Base-by-base conservation (phyloP, 2,888 invertebrate genomes). In the Hoplodrina ambigua region DNA sequence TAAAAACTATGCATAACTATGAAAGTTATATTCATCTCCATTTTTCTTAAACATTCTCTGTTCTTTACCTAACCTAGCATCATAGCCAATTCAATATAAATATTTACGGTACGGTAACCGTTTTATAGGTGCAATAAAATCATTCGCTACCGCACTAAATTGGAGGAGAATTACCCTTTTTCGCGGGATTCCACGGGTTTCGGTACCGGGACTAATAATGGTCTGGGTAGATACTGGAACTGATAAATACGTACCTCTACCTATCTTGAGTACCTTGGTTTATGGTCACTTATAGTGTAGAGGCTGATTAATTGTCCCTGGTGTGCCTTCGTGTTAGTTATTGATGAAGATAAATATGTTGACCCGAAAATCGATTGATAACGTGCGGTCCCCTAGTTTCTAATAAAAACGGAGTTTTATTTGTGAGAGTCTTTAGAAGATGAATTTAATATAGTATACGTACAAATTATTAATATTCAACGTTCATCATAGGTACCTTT, bases 91-190 rank as follows among this genome's bases (percentile, higher is more conserved):
- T 85, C 82, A 87, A 88, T 89, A 89, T 85, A 89, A 88, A 90
- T 89, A 91, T 90, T 88, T 89, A 90, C 86, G 85, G 75, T 74
- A 75, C 70, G 78, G 83, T 86, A 88, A 87, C 85, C 82, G 80
- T 85, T 91, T 90, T 90, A 90, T 88, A 83, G 88, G 75, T 76
- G 83, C 84, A 90, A 91, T 91, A 90, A 90, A 90, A 89, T 88
- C 86, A 88, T 72, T 83, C 73, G 78, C 85, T 72, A 84, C 83
- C 84, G 82, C 82, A 85, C 83, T 88, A 88, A 87, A 89, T 89
- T 84, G 87, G 70, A 61, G 75, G 77, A 60, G 84, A 78, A 90
- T 87, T 84, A 87, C 59, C 88, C 85, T 81, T 81, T 83, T 84
- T 76, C 69, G 63, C 33, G 74, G 64, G 65, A 72, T 68, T 49